Conservation (phyloP, 2,113 vertebrate species). For the Zapornia atra region DNA sequence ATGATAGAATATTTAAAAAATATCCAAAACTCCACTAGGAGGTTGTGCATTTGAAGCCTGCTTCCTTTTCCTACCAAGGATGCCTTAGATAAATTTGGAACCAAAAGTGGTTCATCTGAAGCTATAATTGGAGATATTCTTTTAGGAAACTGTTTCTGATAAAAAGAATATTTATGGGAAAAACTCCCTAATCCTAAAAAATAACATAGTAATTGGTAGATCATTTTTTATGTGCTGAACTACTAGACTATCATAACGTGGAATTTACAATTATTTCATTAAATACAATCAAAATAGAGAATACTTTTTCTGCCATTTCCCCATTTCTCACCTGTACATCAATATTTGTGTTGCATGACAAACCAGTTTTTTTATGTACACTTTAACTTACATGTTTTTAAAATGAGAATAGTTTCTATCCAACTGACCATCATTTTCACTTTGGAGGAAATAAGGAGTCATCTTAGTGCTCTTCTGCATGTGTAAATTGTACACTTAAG, state of each 20-base stretch:
- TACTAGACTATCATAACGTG: neutral
- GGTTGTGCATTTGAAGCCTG: neutral
- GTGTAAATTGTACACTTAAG: neutral
- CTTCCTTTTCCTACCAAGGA: neutral
- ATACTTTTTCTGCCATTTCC: neutral
- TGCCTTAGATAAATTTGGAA: neutral
- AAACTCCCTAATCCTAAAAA: neutral
- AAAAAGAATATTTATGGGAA: neutral
- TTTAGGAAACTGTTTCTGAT: neutral
- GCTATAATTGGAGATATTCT: neutral
- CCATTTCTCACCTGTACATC: neutral
- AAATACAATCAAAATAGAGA: neutral
- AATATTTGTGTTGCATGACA: neutral
- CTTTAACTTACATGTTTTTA: neutral
- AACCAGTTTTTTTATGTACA: neutral
- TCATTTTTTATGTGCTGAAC: neutral
- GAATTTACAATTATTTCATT: neutral
- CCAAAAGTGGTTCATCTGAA: neutral
- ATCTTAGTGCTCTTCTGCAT: neutral
- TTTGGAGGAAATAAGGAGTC: neutral
- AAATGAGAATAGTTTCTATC: neutral
- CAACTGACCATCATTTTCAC: neutral
- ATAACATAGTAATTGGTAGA: neutral
- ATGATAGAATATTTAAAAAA: neutral
- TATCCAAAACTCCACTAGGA: neutral